phyloP scores from a whole-genome alignment of 2,888 invertebrate genomes.

The Drosophila sordidula region DNA sequence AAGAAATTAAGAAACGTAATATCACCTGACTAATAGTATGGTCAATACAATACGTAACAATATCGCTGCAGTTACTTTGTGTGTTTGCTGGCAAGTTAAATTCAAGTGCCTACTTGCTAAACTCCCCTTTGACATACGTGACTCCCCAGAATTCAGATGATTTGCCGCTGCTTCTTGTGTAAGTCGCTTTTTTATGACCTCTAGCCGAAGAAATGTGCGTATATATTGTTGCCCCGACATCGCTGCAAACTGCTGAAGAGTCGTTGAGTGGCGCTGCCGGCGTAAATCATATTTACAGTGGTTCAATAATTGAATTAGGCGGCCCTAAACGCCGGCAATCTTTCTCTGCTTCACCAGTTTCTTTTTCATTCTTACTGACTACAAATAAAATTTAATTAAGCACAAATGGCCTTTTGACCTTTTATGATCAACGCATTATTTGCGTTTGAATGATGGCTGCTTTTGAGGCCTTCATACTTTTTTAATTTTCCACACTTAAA shows the following conservation, averaged over 20 bases:
- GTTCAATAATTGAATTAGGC: slow-evolving; percentile 78
- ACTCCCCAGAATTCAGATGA: slow-evolving; percentile 15
- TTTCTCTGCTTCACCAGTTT: slow-evolving; percentile 7
- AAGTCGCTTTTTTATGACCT: slow-evolving; percentile 75
- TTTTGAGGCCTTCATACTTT: neutral
- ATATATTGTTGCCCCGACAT: slow-evolving; percentile 47
- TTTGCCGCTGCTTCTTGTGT: slow-evolving; percentile 27
- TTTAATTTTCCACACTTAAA: neutral
- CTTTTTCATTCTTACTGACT: slow-evolving; percentile 21
- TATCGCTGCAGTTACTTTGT: too few relatives aligned
- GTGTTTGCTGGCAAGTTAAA: slow-evolving; percentile 4
- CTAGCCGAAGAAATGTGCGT: slow-evolving; percentile 67
- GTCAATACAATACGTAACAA: too few relatives aligned
- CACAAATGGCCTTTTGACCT: slow-evolving; percentile 55
- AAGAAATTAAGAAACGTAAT: too few relatives aligned
- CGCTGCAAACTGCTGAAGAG: slow-evolving; percentile 35
- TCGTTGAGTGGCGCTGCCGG: slow-evolving; percentile 39
- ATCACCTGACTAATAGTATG: too few relatives aligned
- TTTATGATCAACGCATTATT: slow-evolving; percentile 26
- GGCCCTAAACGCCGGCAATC: slow-evolving; percentile 23
- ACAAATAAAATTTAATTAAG: slow-evolving; percentile 66
- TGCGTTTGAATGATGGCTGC: neutral
- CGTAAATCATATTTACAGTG: slow-evolving; percentile 81
- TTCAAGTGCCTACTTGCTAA: neutral
- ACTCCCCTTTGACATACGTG: neutral